Percentiles rank a stretch among this genome's conserved stretches.
These are phyloP conservation scores for Crossocerus cetratus DNA, from an alignment of 2,888 invertebrate genomes.

Conservation along the genomic window DNA sequence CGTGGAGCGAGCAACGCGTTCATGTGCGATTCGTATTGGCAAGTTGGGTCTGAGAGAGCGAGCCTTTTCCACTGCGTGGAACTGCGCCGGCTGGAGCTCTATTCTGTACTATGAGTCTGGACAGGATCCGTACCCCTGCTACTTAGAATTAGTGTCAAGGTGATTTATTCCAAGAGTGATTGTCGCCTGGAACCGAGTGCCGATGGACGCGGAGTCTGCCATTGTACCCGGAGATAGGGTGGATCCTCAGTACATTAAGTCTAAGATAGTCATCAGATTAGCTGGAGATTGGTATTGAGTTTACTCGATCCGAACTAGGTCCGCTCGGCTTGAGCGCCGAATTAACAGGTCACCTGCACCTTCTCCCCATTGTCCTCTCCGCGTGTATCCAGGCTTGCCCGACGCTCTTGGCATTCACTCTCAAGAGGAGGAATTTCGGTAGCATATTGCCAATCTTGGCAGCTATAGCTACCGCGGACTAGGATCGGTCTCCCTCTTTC, in stretches of 20 bases:
- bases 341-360: conserved; percentile 21
- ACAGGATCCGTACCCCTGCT: too few relatives aligned
- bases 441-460: conserved; percentile 1
- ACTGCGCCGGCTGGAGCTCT: too few relatives aligned
- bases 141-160: too few relatives aligned
- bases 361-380: conserved; percentile 25
- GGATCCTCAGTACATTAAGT: conserved; percentile 19
- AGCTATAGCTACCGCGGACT: background rate
- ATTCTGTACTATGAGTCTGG: too few relatives aligned
- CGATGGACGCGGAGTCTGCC: background rate
- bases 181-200: too few relatives aligned
- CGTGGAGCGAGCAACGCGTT: too few relatives aligned
- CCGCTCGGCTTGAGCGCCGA: conserved; percentile 15
- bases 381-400: background rate
- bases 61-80: too few relatives aligned
- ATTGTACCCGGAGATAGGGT: conserved; percentile 17
- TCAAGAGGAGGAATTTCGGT: background rate
- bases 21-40: too few relatives aligned
- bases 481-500: background rate
- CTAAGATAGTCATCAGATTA: conserved; percentile 15
- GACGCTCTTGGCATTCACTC: conserved; percentile 4
- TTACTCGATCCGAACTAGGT: conserved; percentile 10
- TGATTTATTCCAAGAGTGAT: too few relatives aligned
- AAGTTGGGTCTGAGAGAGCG: too few relatives aligned
- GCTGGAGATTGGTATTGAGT: conserved; percentile 16